These are phyloP conservation scores for Gymnoscopelus braueri DNA, from an alignment of 2,797 vertebrate species.

Conservation along the genomic window DNA sequence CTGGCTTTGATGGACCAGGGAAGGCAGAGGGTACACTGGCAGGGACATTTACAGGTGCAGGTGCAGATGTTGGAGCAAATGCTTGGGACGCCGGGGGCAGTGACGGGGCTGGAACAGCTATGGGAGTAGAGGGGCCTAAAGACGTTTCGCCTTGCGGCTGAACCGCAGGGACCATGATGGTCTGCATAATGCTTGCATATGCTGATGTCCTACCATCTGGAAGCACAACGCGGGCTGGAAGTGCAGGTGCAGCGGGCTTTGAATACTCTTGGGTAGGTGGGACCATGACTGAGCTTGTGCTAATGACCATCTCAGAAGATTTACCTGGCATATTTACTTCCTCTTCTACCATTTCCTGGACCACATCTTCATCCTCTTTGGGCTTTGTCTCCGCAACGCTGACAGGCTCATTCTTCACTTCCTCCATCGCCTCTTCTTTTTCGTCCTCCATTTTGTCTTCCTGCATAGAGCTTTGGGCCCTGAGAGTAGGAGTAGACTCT, in stretches of 20 bases:
- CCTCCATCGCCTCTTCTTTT: slow-evolving; percentile 61
- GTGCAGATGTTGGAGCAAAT: slow-evolving; percentile 26
- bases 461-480: slow-evolving; percentile 53
- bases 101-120: slow-evolving; percentile 23
- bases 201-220: slow-evolving; percentile 85
- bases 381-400: slow-evolving; percentile 48
- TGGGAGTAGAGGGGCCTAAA: slow-evolving; percentile 50
- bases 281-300: slow-evolving; percentile 66
- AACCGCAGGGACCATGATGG: slow-evolving; percentile 81
- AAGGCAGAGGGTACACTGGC: slow-evolving; percentile 40
- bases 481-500: slow-evolving; percentile 56
- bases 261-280: slow-evolving; percentile 60
- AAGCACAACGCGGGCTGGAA: slow-evolving; percentile 75
- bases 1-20: slow-evolving; percentile 50
- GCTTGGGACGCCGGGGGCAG: slow-evolving; percentile 23
- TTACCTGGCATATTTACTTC: slow-evolving; percentile 43
- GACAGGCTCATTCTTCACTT: slow-evolving; percentile 52
- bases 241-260: slow-evolving; percentile 51
- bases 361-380: slow-evolving; percentile 47
- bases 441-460: slow-evolving; percentile 73
- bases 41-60: slow-evolving; percentile 26
- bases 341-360: slow-evolving; percentile 50
- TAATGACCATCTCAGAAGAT: slow-evolving; percentile 68
- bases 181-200: slow-evolving; percentile 94
- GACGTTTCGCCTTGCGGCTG: slow-evolving; percentile 55